Conservation (phyloP, 2,113 vertebrate genomes). For the Herpetotheres cachinnans region DNA sequence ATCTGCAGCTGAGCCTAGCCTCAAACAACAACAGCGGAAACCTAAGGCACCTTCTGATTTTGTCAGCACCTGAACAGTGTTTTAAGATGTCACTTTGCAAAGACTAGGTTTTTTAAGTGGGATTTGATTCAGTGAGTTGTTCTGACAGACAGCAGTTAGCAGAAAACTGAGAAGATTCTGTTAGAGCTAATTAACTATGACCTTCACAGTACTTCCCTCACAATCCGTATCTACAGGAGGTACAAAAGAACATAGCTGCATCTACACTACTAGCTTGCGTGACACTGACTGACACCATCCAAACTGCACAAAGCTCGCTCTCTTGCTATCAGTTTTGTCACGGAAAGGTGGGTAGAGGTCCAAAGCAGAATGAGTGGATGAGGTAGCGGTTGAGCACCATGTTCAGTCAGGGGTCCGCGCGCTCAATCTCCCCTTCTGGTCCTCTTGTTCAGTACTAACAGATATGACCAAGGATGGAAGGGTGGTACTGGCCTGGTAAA, state of each 20-base stretch:
- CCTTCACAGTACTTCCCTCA: neutral
- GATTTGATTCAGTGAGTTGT: neutral
- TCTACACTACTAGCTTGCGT: neutral
- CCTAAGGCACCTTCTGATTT: neutral
- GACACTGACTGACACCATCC: neutral
- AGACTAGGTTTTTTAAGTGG: neutral
- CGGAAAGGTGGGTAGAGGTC: neutral
- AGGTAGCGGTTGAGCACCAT: neutral
- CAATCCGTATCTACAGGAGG: neutral
- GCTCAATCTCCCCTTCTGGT: neutral
- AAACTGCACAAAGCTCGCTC: neutral
- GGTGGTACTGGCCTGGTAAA: neutral
- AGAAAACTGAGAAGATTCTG: neutral
- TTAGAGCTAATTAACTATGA: neutral
- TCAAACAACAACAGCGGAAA: neutral
- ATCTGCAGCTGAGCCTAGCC: neutral
- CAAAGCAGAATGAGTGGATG: accelerated
- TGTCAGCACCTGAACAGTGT: neutral
- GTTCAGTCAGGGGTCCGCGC: accelerated
- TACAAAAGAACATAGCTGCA: neutral
- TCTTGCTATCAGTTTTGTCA: neutral
- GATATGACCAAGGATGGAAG: neutral
- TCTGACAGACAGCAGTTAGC: neutral
- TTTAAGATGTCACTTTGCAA: neutral
- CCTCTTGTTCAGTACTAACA: neutral